Percentiles rank a stretch among this genome's conserved stretches.
phyloP scores from a whole-genome alignment of 2,797 vertebrate genomes.

The Myotis vivesi region DNA sequence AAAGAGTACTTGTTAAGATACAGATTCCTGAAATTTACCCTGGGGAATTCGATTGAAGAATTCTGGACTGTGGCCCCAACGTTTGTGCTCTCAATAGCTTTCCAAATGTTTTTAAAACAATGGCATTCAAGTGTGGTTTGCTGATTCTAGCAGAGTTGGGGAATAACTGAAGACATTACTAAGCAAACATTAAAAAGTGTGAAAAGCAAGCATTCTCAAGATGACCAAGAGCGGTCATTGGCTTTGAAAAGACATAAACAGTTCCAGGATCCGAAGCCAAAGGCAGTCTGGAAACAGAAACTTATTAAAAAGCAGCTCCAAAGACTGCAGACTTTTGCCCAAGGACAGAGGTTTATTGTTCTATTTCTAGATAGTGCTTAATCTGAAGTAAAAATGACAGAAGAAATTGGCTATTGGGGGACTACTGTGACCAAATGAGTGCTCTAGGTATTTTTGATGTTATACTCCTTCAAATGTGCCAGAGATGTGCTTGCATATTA shows the following conservation, averaged over 20 bases:
- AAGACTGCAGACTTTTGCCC: background rate
- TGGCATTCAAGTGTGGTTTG: background rate
- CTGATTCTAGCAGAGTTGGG: background rate
- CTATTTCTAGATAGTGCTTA: background rate
- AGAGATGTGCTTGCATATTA: background rate
- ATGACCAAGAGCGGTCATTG: background rate
- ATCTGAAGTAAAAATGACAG: background rate
- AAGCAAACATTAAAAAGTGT: background rate
- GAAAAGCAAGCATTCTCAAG: background rate
- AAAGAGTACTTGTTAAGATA: background rate
- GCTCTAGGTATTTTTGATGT: background rate
- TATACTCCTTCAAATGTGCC: background rate
- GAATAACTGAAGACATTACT: background rate
- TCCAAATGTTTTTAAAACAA: background rate
- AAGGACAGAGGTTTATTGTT: background rate
- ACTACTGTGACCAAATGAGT: background rate
- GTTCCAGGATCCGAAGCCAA: background rate
- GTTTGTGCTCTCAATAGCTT: background rate
- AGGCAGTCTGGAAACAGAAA: background rate
- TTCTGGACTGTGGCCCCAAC: background rate
- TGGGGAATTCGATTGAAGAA: background rate
- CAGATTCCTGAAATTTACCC: slow-evolving; percentile 52
- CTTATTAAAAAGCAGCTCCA: background rate
- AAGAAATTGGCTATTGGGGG: background rate
- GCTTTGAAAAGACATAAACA: background rate